These are phyloP conservation scores for Miniopterus natalensis DNA, from an alignment of 2,113 vertebrate species.

Conservation along the genomic window DNA sequence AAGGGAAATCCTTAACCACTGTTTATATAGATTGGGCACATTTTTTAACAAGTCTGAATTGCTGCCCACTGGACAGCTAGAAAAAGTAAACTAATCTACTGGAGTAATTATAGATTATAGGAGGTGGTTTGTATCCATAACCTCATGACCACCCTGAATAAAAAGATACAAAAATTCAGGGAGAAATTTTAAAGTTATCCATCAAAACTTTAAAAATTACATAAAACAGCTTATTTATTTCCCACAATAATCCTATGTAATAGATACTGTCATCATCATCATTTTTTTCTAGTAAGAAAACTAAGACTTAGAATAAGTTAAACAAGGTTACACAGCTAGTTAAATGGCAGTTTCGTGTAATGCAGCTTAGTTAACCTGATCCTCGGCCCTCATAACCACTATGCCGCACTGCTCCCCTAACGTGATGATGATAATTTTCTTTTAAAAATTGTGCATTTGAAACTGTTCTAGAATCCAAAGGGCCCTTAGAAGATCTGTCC, in stretches of 20 bases:
- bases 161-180: not conserved
- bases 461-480: not conserved
- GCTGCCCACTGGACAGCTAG: not conserved
- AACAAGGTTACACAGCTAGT: not conserved
- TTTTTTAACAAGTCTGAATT: constrained; percentile 22
- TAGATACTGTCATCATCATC: not conserved
- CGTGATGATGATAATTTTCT: not conserved
- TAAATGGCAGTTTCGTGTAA: not conserved
- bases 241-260: not conserved
- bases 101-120: not conserved
- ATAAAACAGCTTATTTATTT: not conserved
- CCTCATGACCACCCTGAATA: not conserved
- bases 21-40: not conserved
- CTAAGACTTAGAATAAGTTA: not conserved
- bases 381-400: not conserved
- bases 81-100: constrained; percentile 36
- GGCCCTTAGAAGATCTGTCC: not conserved
- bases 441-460: not conserved
- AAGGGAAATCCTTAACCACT: not conserved
- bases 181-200: not conserved
- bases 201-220: constrained; percentile 7
- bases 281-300: not conserved
- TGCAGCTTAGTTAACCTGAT: not conserved
- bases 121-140: not conserved
- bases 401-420: not conserved